Conservation (phyloP, 2,113 vertebrate species). For the Centropus bengalensis region DNA sequence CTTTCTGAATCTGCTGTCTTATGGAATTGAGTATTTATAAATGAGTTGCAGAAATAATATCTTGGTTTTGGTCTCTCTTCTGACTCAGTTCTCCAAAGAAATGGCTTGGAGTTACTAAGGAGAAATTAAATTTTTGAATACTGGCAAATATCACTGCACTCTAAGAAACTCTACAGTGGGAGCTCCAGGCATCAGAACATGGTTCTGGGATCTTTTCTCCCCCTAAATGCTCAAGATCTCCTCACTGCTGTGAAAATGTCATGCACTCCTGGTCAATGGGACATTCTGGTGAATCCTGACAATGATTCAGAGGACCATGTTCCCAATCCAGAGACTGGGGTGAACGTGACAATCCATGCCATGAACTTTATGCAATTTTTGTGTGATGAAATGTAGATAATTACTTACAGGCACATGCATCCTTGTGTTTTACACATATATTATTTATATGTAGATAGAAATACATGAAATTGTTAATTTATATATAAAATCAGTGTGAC, state of each 20-base stretch:
- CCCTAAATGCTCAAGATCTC: not conserved
- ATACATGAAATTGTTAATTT: not conserved
- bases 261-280: fast-evolving
- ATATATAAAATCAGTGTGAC: not conserved
- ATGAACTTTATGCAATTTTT: not conserved
- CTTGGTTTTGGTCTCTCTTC: not conserved
- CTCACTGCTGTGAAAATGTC: not conserved
- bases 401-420: not conserved
- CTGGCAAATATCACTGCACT: not conserved
- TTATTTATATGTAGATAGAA: not conserved
- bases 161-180: not conserved
- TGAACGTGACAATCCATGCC: not conserved
- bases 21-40: not conserved
- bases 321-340: not conserved
- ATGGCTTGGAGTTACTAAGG: not conserved
- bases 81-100: not conserved
- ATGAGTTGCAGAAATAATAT: not conserved
- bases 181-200: not conserved
- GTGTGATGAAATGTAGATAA: not conserved
- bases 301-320: not conserved
- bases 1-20: not conserved
- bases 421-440: not conserved
- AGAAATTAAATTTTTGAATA: not conserved
- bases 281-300: not conserved
- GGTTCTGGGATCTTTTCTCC: not conserved